Conservation (phyloP, 2,113 vertebrate species). For the Anthoscopus minutus region DNA sequence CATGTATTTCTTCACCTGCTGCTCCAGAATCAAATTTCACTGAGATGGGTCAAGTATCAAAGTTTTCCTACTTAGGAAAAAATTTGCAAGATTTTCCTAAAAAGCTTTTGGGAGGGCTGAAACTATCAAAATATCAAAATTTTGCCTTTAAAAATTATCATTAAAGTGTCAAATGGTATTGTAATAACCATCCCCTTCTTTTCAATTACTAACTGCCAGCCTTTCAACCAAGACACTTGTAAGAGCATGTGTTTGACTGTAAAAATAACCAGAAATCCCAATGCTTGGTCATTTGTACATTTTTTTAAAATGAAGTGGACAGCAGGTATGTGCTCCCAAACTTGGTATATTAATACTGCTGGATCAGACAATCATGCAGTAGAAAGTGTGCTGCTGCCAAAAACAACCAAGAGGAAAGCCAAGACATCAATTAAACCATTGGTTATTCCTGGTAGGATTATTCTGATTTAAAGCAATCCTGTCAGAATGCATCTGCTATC, state of each 20-base stretch:
- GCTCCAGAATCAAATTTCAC: background rate
- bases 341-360: background rate
- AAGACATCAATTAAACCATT: constrained; percentile 5
- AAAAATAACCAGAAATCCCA: background rate
- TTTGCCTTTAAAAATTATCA: background rate
- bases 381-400: constrained; percentile 10
- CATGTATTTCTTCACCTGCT: background rate
- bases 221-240: background rate
- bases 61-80: background rate
- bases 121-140: too few relatives aligned
- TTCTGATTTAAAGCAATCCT: constrained; percentile 17
- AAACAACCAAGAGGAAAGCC: background rate
- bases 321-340: background rate
- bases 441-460: background rate
- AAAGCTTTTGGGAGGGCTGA: background rate
- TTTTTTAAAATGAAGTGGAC: background rate
- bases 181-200: background rate
- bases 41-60: background rate
- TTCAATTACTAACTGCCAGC: background rate
- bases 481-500: background rate
- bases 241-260: background rate
- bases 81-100: background rate
- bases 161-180: background rate
- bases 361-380: background rate
- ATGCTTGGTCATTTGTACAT: background rate